Percentiles rank a stretch among this genome's conserved stretches.
phyloP scores from a whole-genome alignment of 2,797 vertebrate species.

The Premnoplex brunnescens region DNA sequence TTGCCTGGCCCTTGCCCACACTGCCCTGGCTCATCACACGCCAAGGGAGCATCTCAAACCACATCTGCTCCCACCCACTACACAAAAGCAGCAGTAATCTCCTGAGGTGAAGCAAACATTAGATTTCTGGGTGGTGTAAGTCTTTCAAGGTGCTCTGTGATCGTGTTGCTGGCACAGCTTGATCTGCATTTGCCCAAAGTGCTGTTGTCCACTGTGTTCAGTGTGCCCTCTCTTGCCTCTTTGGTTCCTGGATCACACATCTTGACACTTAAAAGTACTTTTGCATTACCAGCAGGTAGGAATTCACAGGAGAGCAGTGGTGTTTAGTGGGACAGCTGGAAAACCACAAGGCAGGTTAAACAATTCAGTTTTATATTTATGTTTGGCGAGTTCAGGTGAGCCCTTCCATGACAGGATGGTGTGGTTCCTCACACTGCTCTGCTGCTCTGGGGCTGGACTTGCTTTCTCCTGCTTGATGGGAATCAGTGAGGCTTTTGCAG shows the following conservation, averaged over 20 bases:
- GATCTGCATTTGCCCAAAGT: neutral
- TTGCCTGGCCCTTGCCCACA: neutral
- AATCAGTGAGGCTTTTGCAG: neutral
- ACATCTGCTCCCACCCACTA: rapidly evolving
- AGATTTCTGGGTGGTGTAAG: neutral
- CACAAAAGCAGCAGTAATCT: neutral
- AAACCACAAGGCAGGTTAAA: neutral
- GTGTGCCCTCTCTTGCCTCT: neutral
- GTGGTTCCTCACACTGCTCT: neutral
- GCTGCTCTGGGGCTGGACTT: neutral
- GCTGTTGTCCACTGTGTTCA: neutral
- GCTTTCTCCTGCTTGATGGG: neutral
- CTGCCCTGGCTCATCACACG: neutral
- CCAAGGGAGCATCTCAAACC: neutral
- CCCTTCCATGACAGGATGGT: neutral
- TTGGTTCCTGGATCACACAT: neutral
- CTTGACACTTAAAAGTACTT: neutral
- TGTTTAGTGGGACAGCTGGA: neutral
- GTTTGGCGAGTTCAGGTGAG: neutral
- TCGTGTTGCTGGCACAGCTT: rapidly evolving
- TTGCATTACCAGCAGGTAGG: neutral
- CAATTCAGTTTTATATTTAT: neutral
- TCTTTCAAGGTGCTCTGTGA: neutral
- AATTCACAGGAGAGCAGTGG: neutral
- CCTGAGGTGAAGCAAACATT: neutral